Evolutionary conservation across 2,888 invertebrate species (phyloP).

Genomic region (Conops quadrifasciatus): DNA sequence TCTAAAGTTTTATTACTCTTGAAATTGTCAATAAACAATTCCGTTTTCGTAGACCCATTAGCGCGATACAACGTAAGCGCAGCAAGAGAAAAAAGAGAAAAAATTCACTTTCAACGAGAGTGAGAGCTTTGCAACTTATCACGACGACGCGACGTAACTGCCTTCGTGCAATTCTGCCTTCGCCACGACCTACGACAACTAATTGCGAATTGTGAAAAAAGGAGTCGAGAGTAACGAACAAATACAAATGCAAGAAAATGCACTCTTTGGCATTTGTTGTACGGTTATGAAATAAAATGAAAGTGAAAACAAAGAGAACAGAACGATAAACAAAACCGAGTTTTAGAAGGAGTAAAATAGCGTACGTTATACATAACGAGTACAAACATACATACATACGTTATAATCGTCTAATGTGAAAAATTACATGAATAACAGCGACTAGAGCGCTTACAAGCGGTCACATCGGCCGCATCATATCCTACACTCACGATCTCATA

Average conservation of each 20-base stretch:
- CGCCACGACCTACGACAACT: slow-evolving; percentile 42
- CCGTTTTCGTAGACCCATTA: neutral
- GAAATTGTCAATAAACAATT: neutral
- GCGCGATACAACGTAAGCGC: neutral
- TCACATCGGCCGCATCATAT: neutral
- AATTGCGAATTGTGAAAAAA: slow-evolving; percentile 36
- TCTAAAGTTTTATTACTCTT: no score
- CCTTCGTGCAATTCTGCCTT: slow-evolving; percentile 13
- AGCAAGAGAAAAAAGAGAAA: neutral
- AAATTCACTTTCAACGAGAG: slow-evolving; percentile 13
- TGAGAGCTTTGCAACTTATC: slow-evolving; percentile 27
- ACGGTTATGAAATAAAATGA: neutral
- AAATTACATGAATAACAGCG: neutral
- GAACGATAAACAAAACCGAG: neutral
- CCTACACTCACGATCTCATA: neutral
- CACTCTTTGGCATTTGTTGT: slow-evolving; percentile 21
- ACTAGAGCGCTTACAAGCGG: neutral
- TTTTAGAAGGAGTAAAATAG: neutral
- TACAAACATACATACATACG: neutral
- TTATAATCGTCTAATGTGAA: neutral
- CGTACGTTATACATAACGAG: neutral
- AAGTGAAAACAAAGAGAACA: slow-evolving; percentile 4
- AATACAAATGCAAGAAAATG: slow-evolving; percentile 3
- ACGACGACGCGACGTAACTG: slow-evolving; percentile 12
- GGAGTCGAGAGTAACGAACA: neutral